These are phyloP conservation scores for Perca schrenkii DNA, from an alignment of 2,113 vertebrate species.

Conservation along the genomic window DNA sequence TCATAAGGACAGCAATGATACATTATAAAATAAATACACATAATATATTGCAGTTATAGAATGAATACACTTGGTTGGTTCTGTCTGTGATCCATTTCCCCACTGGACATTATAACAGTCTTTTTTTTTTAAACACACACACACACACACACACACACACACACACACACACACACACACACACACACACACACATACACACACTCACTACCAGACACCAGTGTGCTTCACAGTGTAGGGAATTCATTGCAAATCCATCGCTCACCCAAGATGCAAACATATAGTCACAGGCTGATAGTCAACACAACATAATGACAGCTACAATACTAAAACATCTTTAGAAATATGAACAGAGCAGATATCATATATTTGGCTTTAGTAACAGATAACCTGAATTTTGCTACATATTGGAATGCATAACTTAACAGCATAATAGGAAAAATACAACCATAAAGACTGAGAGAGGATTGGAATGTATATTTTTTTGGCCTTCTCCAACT, in stretches of 20 bases:
- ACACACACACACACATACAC: slow-evolving; percentile 25
- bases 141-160: neutral
- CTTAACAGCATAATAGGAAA: slow-evolving; percentile 57
- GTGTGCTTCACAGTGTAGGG: slow-evolving; percentile 73
- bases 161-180: slow-evolving; percentile 1
- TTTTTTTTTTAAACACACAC: neutral
- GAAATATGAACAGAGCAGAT: slow-evolving; percentile 64
- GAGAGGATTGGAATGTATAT: slow-evolving; percentile 4
- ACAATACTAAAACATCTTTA: slow-evolving; percentile 54
- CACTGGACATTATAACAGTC: slow-evolving; percentile 55
- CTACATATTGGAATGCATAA: slow-evolving; percentile 73
- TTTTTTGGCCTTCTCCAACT: slow-evolving; percentile 9
- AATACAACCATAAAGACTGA: slow-evolving; percentile 35
- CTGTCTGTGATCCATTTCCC: slow-evolving; percentile 19
- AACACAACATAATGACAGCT: slow-evolving; percentile 38
- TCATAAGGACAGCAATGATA: slow-evolving; percentile 42
- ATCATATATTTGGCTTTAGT: slow-evolving; percentile 79
- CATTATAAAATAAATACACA: slow-evolving; percentile 65
- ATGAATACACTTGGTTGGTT: slow-evolving; percentile 51
- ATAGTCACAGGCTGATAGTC: slow-evolving; percentile 52
- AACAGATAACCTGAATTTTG: slow-evolving; percentile 81
- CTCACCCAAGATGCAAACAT: slow-evolving; percentile 35
- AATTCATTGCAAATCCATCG: slow-evolving; percentile 59
- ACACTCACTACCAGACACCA: slow-evolving; percentile 36
- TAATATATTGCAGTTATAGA: slow-evolving; percentile 67